A percentile compares a stretch with the other conserved stretches of the same genome.
phyloP scores from a whole-genome alignment of 2,797 vertebrate genomes.

The Ibycter americanus region DNA sequence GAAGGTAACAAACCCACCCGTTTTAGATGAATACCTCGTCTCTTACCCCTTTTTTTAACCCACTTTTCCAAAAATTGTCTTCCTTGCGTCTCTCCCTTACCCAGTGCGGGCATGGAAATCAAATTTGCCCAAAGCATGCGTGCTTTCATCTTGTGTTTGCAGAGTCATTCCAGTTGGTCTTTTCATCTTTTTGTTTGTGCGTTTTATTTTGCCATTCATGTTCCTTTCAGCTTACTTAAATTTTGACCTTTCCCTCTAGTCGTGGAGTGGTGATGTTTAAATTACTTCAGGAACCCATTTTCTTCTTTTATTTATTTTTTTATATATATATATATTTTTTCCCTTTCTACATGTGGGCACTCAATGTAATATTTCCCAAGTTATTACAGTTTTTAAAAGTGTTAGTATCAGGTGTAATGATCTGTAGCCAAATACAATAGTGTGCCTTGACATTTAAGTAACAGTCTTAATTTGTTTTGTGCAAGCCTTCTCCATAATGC shows the following conservation, averaged over 20 bases:
- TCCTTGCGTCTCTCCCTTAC: background rate
- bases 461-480: constrained; percentile 97
- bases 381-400: constrained; percentile 94
- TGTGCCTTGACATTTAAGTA: constrained; percentile 99
- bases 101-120: background rate
- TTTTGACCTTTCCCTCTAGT: constrained; percentile 81
- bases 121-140: constrained; percentile 64
- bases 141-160: constrained; percentile 66
- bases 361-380: constrained; percentile 90
- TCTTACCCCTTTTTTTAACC: background rate
- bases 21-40: constrained; percentile 11
- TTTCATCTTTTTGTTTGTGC: constrained; percentile 68
- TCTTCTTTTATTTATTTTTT: constrained; percentile 59
- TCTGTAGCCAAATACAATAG: constrained; percentile 97
- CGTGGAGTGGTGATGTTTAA: constrained; percentile 78
- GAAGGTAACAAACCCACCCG: constrained; percentile 81
- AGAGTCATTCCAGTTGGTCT: constrained; percentile 56
- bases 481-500: constrained; percentile 78
- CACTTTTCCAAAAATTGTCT: background rate
- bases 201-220: constrained; percentile 77
- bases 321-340: constrained; percentile 33
- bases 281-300: constrained; percentile 81
- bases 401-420: constrained; percentile 98
- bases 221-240: constrained; percentile 82
- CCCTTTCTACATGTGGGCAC: constrained; percentile 78